Base-by-base conservation (phyloP, 2,113 vertebrate genomes). In the Ptyas mucosa region DNA sequence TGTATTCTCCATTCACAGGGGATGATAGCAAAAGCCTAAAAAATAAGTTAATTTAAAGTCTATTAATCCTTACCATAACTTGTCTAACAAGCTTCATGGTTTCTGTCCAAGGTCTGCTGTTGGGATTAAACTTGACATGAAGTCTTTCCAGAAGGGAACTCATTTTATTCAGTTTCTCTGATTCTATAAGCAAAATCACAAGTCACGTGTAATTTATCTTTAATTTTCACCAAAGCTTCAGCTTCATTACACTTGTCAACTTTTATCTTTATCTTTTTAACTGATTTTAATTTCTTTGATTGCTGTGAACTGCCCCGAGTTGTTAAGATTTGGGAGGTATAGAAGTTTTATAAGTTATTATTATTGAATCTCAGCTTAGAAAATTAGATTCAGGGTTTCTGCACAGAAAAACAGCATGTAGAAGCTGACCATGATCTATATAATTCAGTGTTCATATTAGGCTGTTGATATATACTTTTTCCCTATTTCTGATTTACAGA, bases 31-130 rank as follows among this genome's bases (percentile, higher is more conserved):
- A 85, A 92, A 8, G 24, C 3, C 7, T 81, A 39, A 81, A 39
- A 9, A 81, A 81, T 21, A 39, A 14, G 3, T 86, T 39, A 81
- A 7, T 55, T 57, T 89, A 93, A 2, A 86, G 21, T 91, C 21
- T 88, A 91, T 11, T 89, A 1, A 88, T 61, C 14, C 98, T 99
- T 96, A 99, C 99, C 99, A 99, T 99, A 91, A 99, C 98, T 96
- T 99, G 99, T 26, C 99, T 98, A 87, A 99, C 99, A 94, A 99
- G 96, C 96, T 99, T 99, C 97, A 98, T 98, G 92, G 99, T 99
- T 96, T 99, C 99, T 96, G 98, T 98, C 99, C 99, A 99, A 58
- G 99, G 99, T 88, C 99, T 97, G 58, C 98, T 97, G 64, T 98
- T 98, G 87, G 99, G 98, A 94, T 98, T 99, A 98, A 99, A 99